phyloP scores from a whole-genome alignment of 2,888 invertebrate genomes.

The Drosophila niveifrons region DNA sequence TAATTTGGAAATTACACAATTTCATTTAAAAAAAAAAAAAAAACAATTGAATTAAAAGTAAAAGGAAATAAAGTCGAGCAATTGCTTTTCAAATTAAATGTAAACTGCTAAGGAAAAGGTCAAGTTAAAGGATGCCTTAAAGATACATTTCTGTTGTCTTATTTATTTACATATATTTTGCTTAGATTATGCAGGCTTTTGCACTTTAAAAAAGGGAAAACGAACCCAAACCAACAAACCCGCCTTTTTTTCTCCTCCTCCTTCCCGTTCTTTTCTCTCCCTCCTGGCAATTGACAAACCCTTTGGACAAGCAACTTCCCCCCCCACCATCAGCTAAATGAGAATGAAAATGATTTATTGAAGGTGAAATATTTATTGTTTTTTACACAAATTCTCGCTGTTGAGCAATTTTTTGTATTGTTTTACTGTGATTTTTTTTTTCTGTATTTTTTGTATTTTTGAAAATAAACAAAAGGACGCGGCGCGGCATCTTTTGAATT shows the following conservation, averaged over 20 bases:
- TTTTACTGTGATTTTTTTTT: conserved; percentile 23
- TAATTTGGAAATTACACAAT: not conserved
- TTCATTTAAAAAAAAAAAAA: too few relatives aligned
- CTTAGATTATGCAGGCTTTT: conserved; percentile 48
- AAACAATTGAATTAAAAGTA: not conserved
- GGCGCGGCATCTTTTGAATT: conserved; percentile 76
- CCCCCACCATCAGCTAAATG: conserved; percentile 24
- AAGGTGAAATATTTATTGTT: conserved; percentile 84
- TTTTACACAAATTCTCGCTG: conserved; percentile 68
- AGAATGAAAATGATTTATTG: conserved; percentile 82
- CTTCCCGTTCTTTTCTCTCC: not conserved
- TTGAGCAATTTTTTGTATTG: conserved; percentile 41
- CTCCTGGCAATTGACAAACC: conserved; percentile 32
- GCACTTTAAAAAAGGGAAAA: conserved; percentile 31
- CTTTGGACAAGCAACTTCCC: conserved; percentile 22
- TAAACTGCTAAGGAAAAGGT: conserved; percentile 3
- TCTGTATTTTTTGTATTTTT: conserved; percentile 17
- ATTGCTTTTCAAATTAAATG: conserved; percentile 3
- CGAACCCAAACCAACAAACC: conserved; percentile 31
- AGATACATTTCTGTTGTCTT: conserved; percentile 22
- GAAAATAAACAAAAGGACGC: conserved; percentile 63
- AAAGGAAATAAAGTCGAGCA: not conserved
- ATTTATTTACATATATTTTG: conserved; percentile 46
- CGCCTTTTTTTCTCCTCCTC: not conserved
- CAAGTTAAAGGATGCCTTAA: conserved; percentile 26